Conservation (phyloP, 2,113 vertebrate genomes). For the Monopterus albus region DNA sequence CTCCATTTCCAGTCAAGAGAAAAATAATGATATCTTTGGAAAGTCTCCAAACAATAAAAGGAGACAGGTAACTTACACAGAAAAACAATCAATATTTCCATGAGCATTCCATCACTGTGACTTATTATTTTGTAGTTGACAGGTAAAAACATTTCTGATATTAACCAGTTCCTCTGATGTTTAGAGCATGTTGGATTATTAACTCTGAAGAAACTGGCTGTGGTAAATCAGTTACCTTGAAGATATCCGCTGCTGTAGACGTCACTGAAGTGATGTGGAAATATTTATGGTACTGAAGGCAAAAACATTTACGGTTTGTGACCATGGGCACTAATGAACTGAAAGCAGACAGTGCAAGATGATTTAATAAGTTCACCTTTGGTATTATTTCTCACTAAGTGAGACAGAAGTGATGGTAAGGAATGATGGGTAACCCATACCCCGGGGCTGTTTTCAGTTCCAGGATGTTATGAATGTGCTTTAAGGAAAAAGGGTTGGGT, state of each 20-base stretch:
- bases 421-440: background rate
- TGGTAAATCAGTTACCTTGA: constrained; percentile 22
- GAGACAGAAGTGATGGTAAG: background rate
- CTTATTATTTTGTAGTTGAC: constrained; percentile 2
- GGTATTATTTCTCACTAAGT: background rate
- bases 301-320: background rate
- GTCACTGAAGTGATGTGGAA: constrained; percentile 1
- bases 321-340: background rate
- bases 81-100: constrained; percentile 22
- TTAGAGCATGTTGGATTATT: constrained; percentile 1
- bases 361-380: background rate
- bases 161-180: constrained; percentile 25
- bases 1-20: constrained; percentile 46
- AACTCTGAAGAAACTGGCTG: background rate
- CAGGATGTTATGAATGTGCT: background rate
- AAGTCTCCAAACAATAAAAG: constrained; percentile 28
- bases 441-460: background rate
- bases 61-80: background rate
- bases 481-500: background rate
- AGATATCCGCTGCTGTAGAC: background rate
- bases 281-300: background rate
- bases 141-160: constrained; percentile 13
- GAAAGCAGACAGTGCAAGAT: background rate
- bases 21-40: constrained; percentile 54
- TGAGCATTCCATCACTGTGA: background rate